Conservation (phyloP, 2,888 invertebrate species). For the Celastrina argiolus region DNA sequence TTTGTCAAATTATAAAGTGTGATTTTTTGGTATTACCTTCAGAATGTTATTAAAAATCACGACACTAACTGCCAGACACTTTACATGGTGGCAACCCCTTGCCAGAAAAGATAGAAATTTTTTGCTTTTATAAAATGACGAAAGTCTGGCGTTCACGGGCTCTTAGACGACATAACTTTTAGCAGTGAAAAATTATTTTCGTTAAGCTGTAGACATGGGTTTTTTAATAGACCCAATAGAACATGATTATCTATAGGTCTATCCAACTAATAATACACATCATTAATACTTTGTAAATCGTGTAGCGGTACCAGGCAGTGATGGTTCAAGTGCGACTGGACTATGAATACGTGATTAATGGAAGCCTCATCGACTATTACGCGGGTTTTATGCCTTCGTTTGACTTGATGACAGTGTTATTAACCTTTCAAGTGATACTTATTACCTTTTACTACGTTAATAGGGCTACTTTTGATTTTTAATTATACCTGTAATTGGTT, state of each 20-base stretch:
- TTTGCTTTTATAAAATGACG: too few species aligned
- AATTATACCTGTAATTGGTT: slow-evolving; percentile 15
- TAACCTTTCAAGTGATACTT: slow-evolving; percentile 38
- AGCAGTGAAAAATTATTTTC: too few species aligned
- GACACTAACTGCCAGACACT: too few species aligned
- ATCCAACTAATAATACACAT: background rate
- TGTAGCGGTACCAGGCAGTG: slow-evolving; percentile 29
- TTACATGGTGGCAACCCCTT: too few species aligned
- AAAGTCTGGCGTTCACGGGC: too few species aligned
- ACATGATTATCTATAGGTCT: background rate
- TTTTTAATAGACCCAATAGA: background rate
- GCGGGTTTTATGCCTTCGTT: slow-evolving; percentile 40
- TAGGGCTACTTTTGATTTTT: slow-evolving; percentile 18
- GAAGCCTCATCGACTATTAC: slow-evolving; percentile 40
- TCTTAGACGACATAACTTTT: too few species aligned
- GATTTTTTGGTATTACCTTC: too few species aligned
- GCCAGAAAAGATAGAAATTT: too few species aligned
- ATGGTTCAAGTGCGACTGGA: slow-evolving; percentile 43
- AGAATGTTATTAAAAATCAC: too few species aligned
- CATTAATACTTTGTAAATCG: slow-evolving; percentile 24
- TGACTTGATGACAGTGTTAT: slow-evolving; percentile 39
- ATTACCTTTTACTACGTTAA: slow-evolving; percentile 33
- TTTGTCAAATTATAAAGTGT: too few species aligned
- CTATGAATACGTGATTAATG: slow-evolving; percentile 68
- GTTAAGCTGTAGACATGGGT: too few species aligned